A percentile compares a stretch with the other conserved stretches of the same genome.
These are phyloP conservation scores for Meiosimyza platycephala DNA, from an alignment of 2,888 invertebrate genomes.

Conservation along the genomic window DNA sequence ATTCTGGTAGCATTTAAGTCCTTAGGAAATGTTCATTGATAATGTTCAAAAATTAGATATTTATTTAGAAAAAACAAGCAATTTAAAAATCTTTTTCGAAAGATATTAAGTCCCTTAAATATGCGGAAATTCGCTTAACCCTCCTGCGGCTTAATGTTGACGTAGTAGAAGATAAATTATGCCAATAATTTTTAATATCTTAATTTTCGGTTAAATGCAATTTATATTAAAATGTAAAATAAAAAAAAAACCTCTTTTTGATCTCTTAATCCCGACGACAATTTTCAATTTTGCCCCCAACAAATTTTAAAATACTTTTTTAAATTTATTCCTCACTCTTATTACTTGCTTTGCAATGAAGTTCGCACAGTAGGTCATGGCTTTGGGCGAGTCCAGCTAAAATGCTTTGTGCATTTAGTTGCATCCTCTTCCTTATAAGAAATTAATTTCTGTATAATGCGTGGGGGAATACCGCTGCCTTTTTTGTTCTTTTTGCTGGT, in stretches of 20 bases:
- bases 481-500: slow-evolving; percentile 12
- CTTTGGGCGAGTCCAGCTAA: slow-evolving; percentile 21
- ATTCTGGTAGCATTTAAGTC: too few species aligned
- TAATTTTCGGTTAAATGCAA: slow-evolving; percentile 51
- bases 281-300: neutral
- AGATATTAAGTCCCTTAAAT: too few species aligned
- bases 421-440: neutral
- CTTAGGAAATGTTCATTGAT: too few species aligned
- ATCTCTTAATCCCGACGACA: slow-evolving; percentile 8
- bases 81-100: too few species aligned
- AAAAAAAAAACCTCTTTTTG: neutral
- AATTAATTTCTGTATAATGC: slow-evolving; percentile 56
- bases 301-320: neutral
- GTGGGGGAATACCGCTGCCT: slow-evolving; percentile 49
- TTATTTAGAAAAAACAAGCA: too few species aligned
- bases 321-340: neutral
- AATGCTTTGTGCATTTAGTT: neutral
- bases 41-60: too few species aligned
- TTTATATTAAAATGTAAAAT: slow-evolving; percentile 9
- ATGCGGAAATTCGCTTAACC: too few species aligned
- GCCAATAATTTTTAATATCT: slow-evolving; percentile 58
- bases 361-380: slow-evolving; percentile 26
- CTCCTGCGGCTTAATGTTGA: too few species aligned
- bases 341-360: neutral
- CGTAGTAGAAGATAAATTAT: slow-evolving; percentile 28